These are phyloP conservation scores for Anorthoa munda DNA, from an alignment of 2,888 invertebrate species.

Conservation along the genomic window DNA sequence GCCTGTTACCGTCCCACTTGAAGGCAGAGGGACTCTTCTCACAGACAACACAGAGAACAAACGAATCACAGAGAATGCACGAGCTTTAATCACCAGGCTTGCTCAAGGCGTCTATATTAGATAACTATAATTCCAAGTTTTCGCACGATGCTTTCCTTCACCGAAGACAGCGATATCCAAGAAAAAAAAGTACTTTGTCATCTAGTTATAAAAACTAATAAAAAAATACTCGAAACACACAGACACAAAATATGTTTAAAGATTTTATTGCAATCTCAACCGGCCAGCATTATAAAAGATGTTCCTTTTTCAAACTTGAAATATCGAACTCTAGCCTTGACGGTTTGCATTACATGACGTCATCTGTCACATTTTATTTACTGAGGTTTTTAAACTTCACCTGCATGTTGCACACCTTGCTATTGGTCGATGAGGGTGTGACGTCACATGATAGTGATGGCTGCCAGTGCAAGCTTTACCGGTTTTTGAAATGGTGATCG, in stretches of 20 bases:
- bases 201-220: background rate
- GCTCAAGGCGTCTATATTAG: too few relatives aligned
- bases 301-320: constrained; percentile 54
- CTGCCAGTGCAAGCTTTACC: constrained; percentile 45
- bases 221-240: background rate
- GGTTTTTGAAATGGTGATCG: constrained; percentile 37
- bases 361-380: constrained; percentile 42
- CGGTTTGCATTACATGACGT: constrained; percentile 51
- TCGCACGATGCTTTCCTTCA: too few relatives aligned
- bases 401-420: constrained; percentile 39
- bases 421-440: constrained; percentile 34
- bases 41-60: too few relatives aligned
- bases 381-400: constrained; percentile 44
- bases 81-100: too few relatives aligned
- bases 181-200: too few relatives aligned
- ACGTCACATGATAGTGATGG: constrained; percentile 44
- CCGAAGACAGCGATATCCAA: too few relatives aligned
- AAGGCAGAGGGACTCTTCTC: too few relatives aligned
- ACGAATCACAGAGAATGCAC: too few relatives aligned
- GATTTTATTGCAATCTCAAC: constrained; percentile 4
- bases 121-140: too few relatives aligned
- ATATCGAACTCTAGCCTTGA: constrained; percentile 57
- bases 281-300: constrained; percentile 12
- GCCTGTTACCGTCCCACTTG: too few relatives aligned
- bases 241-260: background rate